These are phyloP conservation scores for Pseudotriccus pelzelni DNA, from an alignment of 2,797 vertebrate species.

Conservation along the genomic window DNA sequence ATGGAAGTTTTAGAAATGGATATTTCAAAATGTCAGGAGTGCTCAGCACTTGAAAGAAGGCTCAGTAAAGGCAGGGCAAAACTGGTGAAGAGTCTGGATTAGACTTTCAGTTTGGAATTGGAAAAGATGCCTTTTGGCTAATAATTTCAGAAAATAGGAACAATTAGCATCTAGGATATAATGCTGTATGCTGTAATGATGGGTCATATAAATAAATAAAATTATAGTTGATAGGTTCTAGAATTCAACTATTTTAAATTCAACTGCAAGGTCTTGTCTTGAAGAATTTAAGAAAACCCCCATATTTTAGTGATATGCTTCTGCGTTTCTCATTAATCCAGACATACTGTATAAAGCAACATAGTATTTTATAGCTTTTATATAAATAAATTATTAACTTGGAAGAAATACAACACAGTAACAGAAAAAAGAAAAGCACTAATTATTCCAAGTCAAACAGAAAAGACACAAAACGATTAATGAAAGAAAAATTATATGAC, in stretches of 20 bases:
- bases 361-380: background rate
- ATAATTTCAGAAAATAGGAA: background rate
- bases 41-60: background rate
- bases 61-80: background rate
- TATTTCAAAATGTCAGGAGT: background rate
- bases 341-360: background rate
- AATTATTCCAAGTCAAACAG: constrained; percentile 10
- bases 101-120: background rate
- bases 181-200: background rate
- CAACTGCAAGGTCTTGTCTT: background rate
- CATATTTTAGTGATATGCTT: background rate
- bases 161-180: background rate
- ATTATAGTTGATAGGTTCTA: background rate
- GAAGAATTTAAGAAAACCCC: background rate
- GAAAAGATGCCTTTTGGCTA: background rate
- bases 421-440: background rate
- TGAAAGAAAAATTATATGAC: background rate
- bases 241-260: background rate
- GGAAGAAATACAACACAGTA: background rate
- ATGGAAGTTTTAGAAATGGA: constrained; percentile 10
- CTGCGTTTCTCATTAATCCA: background rate
- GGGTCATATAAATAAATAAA: background rate
- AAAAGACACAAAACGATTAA: background rate
- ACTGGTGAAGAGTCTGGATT: background rate
- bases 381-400: constrained; percentile 3